These are phyloP conservation scores for Drosophila miranda DNA, from an alignment of 1,140 invertebrate species.

Conservation along the genomic window DNA sequence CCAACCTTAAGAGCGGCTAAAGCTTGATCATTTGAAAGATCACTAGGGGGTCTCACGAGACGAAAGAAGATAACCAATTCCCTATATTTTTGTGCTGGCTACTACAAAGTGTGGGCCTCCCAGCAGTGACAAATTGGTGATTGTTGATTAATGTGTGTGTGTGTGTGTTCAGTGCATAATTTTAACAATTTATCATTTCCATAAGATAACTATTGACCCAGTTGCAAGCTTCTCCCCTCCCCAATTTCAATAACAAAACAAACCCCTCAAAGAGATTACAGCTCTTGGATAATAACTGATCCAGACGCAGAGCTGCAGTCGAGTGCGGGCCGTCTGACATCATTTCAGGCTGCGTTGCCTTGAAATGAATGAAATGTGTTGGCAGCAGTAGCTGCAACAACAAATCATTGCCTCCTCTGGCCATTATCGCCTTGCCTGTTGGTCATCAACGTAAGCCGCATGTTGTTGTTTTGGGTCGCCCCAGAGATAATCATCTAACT, in stretches of 20 bases:
- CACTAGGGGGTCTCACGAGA: no score
- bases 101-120: conserved; percentile 45
- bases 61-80: no score
- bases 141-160: not conserved
- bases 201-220: conserved; percentile 62
- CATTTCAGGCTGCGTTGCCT: conserved; percentile 28
- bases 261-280: conserved; percentile 54
- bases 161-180: conserved; percentile 36
- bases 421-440: conserved; percentile 37
- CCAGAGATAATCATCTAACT: conserved; percentile 45
- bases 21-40: no score
- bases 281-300: conserved; percentile 54
- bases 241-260: conserved; percentile 57
- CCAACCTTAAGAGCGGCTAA: no score
- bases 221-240: conserved; percentile 34
- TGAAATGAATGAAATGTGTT: conserved; percentile 47
- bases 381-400: conserved; percentile 48
- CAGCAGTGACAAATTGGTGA: conserved; percentile 39
- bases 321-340: conserved; percentile 59
- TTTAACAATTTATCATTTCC: conserved; percentile 59
- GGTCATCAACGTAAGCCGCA: conserved; percentile 57
- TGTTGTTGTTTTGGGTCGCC: conserved; percentile 46
- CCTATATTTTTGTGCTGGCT: no score
- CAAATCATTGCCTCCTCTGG: conserved; percentile 51
- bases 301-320: conserved; percentile 2